phyloP scores from a whole-genome alignment of 2,888 invertebrate species.

The Drosophila pseudotakahashii region DNA sequence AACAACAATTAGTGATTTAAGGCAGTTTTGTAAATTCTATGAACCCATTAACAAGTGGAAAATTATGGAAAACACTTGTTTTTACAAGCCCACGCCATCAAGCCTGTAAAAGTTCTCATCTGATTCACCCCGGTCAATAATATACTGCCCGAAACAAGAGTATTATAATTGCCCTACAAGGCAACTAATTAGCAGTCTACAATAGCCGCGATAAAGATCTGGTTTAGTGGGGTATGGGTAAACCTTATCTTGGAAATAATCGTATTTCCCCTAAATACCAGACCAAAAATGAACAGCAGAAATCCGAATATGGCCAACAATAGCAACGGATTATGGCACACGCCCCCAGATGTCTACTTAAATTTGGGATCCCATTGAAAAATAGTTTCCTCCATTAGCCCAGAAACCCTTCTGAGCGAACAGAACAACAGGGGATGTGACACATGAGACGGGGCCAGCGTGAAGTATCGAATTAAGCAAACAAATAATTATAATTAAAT shows the following conservation, averaged over 20 bases:
- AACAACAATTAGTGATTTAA: neutral
- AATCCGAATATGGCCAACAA: conserved; percentile 18
- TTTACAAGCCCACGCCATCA: conserved; percentile 1
- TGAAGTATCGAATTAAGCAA: conserved; percentile 59
- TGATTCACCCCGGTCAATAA: conserved; percentile 2
- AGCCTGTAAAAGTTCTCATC: neutral
- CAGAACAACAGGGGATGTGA: conserved; percentile 41
- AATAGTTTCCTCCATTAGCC: conserved; percentile 43
- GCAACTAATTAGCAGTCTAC: conserved; percentile 35
- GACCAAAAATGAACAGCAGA: conserved; percentile 3
- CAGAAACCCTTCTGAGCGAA: conserved; percentile 15
- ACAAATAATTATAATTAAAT: conserved; percentile 78
- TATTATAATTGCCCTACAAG: conserved; percentile 38
- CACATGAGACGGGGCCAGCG: conserved; percentile 45
- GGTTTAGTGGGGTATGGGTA: conserved; percentile 7
- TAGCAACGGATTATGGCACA: conserved; percentile 15
- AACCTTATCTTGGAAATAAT: conserved; percentile 8
- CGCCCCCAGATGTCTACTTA: conserved; percentile 12
- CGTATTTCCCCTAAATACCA: conserved; percentile 10
- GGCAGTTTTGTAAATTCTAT: neutral
- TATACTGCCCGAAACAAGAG: conserved; percentile 3
- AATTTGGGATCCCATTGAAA: conserved; percentile 24
- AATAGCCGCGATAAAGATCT: conserved; percentile 31
- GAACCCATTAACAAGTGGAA: neutral
- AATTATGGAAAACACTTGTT: conserved; percentile 5